These are phyloP conservation scores for Cabera pusaria DNA, from an alignment of 2,888 invertebrate species.

Conservation along the genomic window DNA sequence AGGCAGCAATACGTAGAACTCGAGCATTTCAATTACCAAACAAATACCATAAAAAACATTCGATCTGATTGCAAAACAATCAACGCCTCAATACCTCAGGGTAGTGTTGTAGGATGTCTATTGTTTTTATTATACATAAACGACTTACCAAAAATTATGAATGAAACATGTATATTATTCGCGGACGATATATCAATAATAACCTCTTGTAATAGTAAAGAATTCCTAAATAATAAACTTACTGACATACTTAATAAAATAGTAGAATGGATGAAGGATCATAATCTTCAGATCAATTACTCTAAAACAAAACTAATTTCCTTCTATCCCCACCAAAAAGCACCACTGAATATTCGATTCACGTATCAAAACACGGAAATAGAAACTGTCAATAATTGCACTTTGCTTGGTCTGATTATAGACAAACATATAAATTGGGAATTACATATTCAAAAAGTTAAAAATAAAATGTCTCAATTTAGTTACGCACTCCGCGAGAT, in stretches of 20 bases:
- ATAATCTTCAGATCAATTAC: slow-evolving; percentile 1
- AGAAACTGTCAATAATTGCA: no score
- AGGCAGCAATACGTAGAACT: not conserved
- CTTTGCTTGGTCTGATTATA: slow-evolving; percentile 1
- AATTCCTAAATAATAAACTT: not conserved
- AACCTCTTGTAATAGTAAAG: no score
- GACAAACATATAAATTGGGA: slow-evolving; percentile 3
- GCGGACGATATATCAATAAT: not conserved
- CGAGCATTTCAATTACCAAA: not conserved
- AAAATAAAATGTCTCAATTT: slow-evolving; percentile 8
- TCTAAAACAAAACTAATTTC: no score
- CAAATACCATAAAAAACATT: no score
- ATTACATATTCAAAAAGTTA: slow-evolving; percentile 6
- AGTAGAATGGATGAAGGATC: slow-evolving; percentile 1
- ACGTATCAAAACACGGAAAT: no score
- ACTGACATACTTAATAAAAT: not conserved
- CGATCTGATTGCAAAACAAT: no score
- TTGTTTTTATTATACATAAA: no score
- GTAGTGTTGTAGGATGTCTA: no score
- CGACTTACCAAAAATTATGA: not conserved
- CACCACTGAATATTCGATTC: no score
- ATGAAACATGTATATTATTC: slow-evolving; percentile 1
- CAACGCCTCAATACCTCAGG: no score
- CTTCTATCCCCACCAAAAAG: no score
- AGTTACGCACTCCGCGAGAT: slow-evolving; percentile 4